These are phyloP conservation scores for Drosophila testacea DNA, from an alignment of 2,888 invertebrate species.

Conservation along the genomic window DNA sequence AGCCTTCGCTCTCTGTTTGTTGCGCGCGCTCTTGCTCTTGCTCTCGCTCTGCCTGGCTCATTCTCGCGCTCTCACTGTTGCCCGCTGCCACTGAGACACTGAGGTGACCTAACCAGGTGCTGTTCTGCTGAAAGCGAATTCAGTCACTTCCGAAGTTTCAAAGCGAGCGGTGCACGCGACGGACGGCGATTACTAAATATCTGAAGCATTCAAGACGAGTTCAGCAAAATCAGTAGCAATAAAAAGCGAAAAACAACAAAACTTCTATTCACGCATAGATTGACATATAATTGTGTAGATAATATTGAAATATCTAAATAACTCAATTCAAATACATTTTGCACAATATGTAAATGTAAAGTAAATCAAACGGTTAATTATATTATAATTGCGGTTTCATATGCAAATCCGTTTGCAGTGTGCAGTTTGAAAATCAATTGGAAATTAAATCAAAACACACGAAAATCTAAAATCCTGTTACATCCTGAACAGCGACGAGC, in stretches of 20 bases:
- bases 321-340: slow-evolving; percentile 25
- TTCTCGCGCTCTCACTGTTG: slow-evolving; percentile 26
- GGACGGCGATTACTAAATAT: slow-evolving; percentile 40
- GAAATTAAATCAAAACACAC: slow-evolving; percentile 77
- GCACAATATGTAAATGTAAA: slow-evolving; percentile 29
- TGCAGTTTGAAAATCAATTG: slow-evolving; percentile 62
- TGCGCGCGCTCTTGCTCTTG: slow-evolving; percentile 27
- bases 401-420: slow-evolving; percentile 65
- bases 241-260: slow-evolving; percentile 48
- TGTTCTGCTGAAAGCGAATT: slow-evolving; percentile 76
- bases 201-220: slow-evolving; percentile 42
- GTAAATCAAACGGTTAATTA: slow-evolving; percentile 37
- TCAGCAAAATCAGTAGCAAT: slow-evolving; percentile 43
- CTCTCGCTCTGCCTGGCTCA: slow-evolving; percentile 22
- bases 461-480: slow-evolving; percentile 40
- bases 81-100: slow-evolving; percentile 38
- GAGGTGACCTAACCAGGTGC: slow-evolving; percentile 83
- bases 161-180: slow-evolving; percentile 73
- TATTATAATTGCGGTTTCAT: slow-evolving; percentile 67
- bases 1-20: slow-evolving; percentile 42
- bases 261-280: slow-evolving; percentile 30
- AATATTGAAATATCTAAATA: slow-evolving; percentile 17
- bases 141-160: slow-evolving; percentile 83
- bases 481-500: slow-evolving; percentile 41
- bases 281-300: slow-evolving; percentile 32